A percentile compares a stretch with the other conserved stretches of the same genome.
These are phyloP conservation scores for Lampris incognitus DNA, from an alignment of 2,113 vertebrate species.

Conservation along the genomic window DNA sequence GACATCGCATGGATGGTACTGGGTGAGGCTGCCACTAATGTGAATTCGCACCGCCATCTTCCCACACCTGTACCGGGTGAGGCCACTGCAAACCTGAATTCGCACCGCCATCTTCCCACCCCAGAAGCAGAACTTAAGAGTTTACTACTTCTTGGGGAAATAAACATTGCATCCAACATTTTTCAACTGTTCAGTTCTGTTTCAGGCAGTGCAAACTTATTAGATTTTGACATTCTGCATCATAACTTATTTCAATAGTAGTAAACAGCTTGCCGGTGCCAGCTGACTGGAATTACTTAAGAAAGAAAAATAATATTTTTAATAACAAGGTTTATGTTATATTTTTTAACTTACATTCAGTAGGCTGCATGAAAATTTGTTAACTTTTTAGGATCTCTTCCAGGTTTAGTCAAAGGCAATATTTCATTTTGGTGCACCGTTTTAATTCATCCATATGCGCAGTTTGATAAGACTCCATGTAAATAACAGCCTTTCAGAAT, in stretches of 20 bases:
- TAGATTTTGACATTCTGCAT: neutral
- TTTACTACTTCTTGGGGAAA: no score
- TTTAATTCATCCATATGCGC: neutral
- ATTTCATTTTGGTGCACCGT: neutral
- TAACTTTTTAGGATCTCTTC: no score
- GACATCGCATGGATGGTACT: no score
- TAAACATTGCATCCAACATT: neutral
- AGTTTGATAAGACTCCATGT: neutral
- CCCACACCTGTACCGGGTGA: no score
- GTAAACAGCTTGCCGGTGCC: neutral
- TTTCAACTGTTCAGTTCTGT: neutral
- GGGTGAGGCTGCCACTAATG: no score
- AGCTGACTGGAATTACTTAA: neutral
- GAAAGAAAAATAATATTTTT: no score
- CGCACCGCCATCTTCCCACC: no score
- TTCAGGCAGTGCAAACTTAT: neutral
- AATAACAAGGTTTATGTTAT: neutral
- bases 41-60: no score
- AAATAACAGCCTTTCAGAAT: no score
- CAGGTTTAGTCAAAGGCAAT: no score
- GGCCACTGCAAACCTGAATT: no score
- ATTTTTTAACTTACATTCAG: neutral
- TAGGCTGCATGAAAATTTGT: neutral
- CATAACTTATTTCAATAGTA: neutral
- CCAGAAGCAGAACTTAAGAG: no score